Base-by-base conservation (phyloP, 1,140 invertebrate genomes). In the Lepidurus apus region DNA sequence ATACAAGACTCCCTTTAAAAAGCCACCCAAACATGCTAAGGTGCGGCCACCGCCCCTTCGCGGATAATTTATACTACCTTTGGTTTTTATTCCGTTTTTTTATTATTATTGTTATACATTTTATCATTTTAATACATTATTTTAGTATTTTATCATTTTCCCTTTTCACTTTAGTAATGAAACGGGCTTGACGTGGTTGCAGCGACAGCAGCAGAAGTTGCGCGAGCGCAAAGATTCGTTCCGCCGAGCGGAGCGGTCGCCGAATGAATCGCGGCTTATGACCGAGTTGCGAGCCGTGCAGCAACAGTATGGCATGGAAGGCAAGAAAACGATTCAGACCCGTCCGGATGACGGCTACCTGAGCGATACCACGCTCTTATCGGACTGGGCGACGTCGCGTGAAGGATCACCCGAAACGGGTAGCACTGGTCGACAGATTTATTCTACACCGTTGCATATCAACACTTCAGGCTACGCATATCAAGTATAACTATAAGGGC, bases 141-240 rank as follows among this genome's bases (percentile, higher is more conserved):
- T n/a, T n/a, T n/a, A n/a, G n/a, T n/a, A n/a, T n/a, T n/a, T n/a
- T n/a, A n/a, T n/a, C n/a, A n/a, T n/a, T n/a, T n/a, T n/a, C 53
- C 3, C 24, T 77, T 0, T 47, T 77, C 24, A 42, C 13, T 76
- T 8, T 42, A 42, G n/a, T 13, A 79, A 80, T 44, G 81, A 79
- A 77, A 87, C 87, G 5, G 88, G 88, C 21, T 83, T 92, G 75
- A 92, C 91, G 24, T 93, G 92, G 92, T 85, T 93, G 77, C 91
- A 92, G 83, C 88, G 91, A 80, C 92, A 94, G 82, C 92, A 94
- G 82, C 87, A 91, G 82, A 93, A 93, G 82, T 86, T 94, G 1
- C 87, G 89, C 82, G 88, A 91, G 84, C 85, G 90, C 84, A 85
- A 89, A 85, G 88, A 91, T 84, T 85, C 89, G 47, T 88, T 90